Evolutionary conservation across 2,888 invertebrate species (phyloP), one percentile per base, ranked within the genome.

Genomic region (Miltochrista miniata): DNA sequence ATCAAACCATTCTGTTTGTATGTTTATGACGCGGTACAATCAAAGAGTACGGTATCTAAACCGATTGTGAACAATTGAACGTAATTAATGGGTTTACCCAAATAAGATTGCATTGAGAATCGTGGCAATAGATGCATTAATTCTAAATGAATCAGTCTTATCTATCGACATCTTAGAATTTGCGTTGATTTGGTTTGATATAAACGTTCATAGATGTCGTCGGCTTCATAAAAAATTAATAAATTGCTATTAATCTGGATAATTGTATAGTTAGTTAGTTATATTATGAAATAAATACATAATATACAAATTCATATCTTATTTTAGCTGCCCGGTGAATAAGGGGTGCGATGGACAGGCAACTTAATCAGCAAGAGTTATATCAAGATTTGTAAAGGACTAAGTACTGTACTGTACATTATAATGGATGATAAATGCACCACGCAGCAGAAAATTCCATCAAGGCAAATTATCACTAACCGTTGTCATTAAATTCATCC

Each of bases 21-120:
- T 64, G 48, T 68, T 81, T 77, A 79, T 70, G 72, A 72, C 41
- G 68, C 76, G 70, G 76, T 55, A 53, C 43, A 65, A 72, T 72
- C 72, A 69, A 70, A 72, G 70, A 52, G 47, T 13, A 5, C 49
- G 63, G 72, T 72, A 71, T 68, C 63, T 68, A 69, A 67, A 48
- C 43, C 51, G 46, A 61, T 54, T 51, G 45, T 48, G 48, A 55
- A 46, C 49, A 62, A 71, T 52, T 66, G 43, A 54, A 53, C 61
- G 53, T 65, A 66, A 68, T 68, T 66, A 68, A 66, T 63, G 67
- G 59, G 55, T 64, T 63, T 50, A 48, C 13, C 49, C 54, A 56
- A 58, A 57, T 56, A 44, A 59, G 71, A 66, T 68, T 54, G 56
- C 53, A 54, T 59, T 56, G 58, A 66, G 54, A 48, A 52, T 58